Conservation (phyloP, 1,140 invertebrate genomes). For the Palaemon carinicauda region DNA sequence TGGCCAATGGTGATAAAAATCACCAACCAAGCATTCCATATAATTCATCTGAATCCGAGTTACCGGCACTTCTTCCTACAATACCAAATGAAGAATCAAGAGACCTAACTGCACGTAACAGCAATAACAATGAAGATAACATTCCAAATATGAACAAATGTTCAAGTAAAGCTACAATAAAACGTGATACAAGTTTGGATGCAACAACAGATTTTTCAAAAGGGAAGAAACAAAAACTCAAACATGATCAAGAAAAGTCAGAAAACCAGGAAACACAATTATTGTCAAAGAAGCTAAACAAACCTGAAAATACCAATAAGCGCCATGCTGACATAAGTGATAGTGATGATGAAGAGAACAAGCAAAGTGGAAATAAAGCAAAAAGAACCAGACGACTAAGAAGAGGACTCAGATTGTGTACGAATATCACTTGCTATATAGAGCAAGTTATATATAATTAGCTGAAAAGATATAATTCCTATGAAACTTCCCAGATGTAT, state of each 20-base stretch:
- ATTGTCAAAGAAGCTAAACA: too few relatives aligned
- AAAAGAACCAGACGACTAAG: constrained; percentile 52
- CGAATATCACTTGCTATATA: constrained; percentile 59
- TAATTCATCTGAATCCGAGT: neutral
- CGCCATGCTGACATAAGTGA: constrained; percentile 34
- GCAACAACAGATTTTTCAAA: neutral
- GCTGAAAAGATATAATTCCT: neutral
- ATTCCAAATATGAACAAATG: constrained; percentile 12
- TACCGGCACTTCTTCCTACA: neutral
- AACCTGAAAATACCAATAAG: constrained; percentile 32
- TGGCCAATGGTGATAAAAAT: neutral
- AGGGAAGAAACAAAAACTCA: constrained; percentile 7
- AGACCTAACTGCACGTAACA: neutral
- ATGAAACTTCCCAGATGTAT: too few relatives aligned
- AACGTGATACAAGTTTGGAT: neutral
- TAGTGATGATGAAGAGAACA: constrained; percentile 3
- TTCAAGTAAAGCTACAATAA: neutral
- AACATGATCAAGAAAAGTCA: neutral
- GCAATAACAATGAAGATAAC: constrained; percentile 10
- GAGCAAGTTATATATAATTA: constrained; percentile 60
- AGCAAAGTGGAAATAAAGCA: neutral
- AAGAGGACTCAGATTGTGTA: constrained; percentile 52
- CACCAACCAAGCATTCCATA: neutral
- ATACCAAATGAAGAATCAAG: neutral
- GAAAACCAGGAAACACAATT: too few relatives aligned